These are phyloP conservation scores for Thymallus thymallus DNA, from an alignment of 2,113 vertebrate species.

Conservation along the genomic window DNA sequence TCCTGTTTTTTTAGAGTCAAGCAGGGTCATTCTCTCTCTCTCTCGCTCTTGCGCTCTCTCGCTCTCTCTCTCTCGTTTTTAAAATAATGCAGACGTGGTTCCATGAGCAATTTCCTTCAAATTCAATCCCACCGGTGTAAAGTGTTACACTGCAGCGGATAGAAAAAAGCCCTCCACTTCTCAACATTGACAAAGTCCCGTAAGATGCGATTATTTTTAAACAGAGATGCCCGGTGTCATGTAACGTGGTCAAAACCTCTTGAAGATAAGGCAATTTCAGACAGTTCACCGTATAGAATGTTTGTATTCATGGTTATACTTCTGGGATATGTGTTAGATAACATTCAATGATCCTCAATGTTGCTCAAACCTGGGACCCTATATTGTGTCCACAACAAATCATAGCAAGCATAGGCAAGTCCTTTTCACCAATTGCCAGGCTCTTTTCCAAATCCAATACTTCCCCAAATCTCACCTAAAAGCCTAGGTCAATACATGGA, in stretches of 20 bases:
- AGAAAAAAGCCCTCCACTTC: conserved; percentile 4
- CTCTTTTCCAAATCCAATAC: background rate
- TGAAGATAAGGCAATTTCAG: no score
- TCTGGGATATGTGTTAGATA: no score
- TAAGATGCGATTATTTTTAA: conserved; percentile 8
- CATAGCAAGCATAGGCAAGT: no score
- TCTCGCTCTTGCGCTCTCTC: conserved; percentile 19
- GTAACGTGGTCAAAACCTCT: conserved; percentile 23
- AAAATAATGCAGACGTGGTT: conserved; percentile 42
- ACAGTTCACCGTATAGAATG: no score
- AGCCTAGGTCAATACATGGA: conserved; percentile 13
- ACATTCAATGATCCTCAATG: no score
- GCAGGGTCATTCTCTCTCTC: conserved; percentile 29
- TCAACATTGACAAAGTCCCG: conserved; percentile 30
- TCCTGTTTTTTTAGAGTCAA: conserved; percentile 15
- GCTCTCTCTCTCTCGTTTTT: conserved; percentile 20
- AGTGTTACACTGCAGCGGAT: conserved; percentile 5
- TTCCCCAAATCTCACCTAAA: background rate
- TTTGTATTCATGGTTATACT: no score
- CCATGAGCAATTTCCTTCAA: conserved; percentile 46
- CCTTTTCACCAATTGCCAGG: no score
- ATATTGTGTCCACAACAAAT: no score
- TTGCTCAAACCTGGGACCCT: no score
- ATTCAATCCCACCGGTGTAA: conserved; percentile 46
- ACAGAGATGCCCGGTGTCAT: background rate